phyloP scores from a whole-genome alignment of 2,888 invertebrate species.

The Cephus spinipes region DNA sequence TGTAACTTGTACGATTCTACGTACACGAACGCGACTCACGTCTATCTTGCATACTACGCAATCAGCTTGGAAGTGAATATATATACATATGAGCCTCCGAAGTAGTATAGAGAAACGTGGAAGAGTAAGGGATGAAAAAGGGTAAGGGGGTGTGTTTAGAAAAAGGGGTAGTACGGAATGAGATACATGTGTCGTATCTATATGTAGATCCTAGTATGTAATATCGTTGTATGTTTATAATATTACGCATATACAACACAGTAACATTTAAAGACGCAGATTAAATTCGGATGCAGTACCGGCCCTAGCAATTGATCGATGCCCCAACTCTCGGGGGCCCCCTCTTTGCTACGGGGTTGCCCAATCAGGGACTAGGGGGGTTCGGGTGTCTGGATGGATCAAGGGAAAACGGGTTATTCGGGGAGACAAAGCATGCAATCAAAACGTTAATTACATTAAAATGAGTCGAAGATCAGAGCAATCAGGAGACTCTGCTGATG shows the following conservation, averaged over 20 bases:
- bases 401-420: slow-evolving; percentile 38
- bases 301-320: slow-evolving; percentile 53
- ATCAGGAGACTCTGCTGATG: slow-evolving; percentile 47
- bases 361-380: slow-evolving; percentile 19
- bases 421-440: slow-evolving; percentile 63
- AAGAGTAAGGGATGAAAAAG: neutral
- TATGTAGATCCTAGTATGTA: neutral
- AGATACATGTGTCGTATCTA: neutral
- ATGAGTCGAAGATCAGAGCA: slow-evolving; percentile 63
- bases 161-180: neutral
- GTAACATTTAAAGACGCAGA: too few relatives aligned
- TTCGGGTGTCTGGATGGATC: slow-evolving; percentile 20
- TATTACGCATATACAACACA: too few relatives aligned
- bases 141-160: neutral
- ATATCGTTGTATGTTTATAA: too few relatives aligned
- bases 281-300: slow-evolving; percentile 26
- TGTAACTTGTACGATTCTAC: slow-evolving; percentile 17
- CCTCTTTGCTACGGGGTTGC: slow-evolving; percentile 20
- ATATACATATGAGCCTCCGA: neutral
- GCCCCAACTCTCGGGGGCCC: slow-evolving; percentile 40
- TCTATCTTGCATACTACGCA: neutral
- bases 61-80: neutral
- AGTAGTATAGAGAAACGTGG: neutral
- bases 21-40: neutral
- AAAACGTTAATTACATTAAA: slow-evolving; percentile 66